Evolutionary conservation across 2,797 vertebrate genomes (phyloP), one percentile per base, ranked within the genome.

Genomic region (Poeciliopsis turneri): DNA sequence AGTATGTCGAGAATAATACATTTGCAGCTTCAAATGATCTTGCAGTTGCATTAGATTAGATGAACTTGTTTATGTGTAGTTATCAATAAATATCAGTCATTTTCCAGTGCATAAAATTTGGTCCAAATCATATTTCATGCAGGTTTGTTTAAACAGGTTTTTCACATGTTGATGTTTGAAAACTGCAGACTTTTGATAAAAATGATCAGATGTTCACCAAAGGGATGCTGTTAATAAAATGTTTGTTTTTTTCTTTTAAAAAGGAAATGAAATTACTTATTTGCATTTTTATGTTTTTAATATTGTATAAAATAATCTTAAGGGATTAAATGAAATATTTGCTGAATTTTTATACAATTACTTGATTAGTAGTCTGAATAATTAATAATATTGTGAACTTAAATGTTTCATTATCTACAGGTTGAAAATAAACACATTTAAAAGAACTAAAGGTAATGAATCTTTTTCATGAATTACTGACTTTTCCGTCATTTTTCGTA

Each of bases 1-100:
- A 47, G 74, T 76, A 83, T 83, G 59, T 78, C 45, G 28, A 8
- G 51, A 9, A 9, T 55, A 25, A 55, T n/a, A 11, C 7, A 23
- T 25, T 53, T 25, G 55, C 25, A 57, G 55, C n/a, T 57, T 28
- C n/a, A n/a, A 28, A 28, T 28, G 13, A 13, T 28, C 25, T 28
- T 57, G 11, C 25, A 12, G 53, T 55, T 55, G 25, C 53, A 12
- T 57, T n/a, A n/a, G 25, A 25, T 55, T n/a, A 20, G 7, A 25
- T 43, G 41, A 3, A n/a, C 18, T 20, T 20, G 47, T 49, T 49
- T 49, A 49, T 20, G 47, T 49, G 53, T n/a, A 25, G 2, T 55
- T 55, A n/a, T n/a, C 53, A 10, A 55, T 25, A 55, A n/a, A 55
- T 55, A 55, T 55, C 25, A 55, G 10, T 2, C 25, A 53, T 53